Percentiles rank a stretch among this genome's conserved stretches.
phyloP scores from a whole-genome alignment of 2,888 invertebrate species.

The Vandiemenella viatica region DNA sequence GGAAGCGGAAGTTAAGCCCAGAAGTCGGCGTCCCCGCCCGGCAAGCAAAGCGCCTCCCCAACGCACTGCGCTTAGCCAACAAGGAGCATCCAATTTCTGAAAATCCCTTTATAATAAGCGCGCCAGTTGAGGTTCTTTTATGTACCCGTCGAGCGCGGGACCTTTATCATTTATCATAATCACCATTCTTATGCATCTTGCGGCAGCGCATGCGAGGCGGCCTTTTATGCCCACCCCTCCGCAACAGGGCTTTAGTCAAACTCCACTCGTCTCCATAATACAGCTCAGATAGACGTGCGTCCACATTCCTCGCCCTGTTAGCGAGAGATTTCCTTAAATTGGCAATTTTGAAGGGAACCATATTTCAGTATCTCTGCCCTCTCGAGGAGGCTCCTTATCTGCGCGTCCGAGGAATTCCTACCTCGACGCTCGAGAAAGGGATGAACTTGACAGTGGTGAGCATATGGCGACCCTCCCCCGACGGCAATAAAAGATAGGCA shows the following conservation, averaged over 20 bases:
- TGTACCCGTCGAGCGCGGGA: too few species aligned
- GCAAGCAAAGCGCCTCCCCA: too few species aligned
- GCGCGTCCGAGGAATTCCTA: background rate
- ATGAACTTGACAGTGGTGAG: background rate
- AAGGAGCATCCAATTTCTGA: constrained; percentile 11
- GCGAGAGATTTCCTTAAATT: constrained; percentile 17
- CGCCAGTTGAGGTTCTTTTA: background rate
- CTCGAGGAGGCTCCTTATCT: background rate
- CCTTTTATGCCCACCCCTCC: background rate
- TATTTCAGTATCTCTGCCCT: constrained; percentile 9
- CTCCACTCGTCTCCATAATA: constrained; percentile 4
- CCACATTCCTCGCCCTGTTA: constrained; percentile 10
- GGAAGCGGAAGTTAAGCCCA: background rate
- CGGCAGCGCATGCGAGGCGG: background rate
- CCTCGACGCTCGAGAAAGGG: background rate
- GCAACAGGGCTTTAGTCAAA: too few species aligned
- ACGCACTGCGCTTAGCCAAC: constrained; percentile 1
- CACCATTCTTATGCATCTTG: constrained; percentile 4
- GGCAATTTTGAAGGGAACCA: constrained; percentile 17
- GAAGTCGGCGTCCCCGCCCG: too few species aligned
- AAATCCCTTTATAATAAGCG: constrained; percentile 12
- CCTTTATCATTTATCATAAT: constrained; percentile 10
- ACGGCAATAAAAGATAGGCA: background rate
- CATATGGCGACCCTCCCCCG: background rate
- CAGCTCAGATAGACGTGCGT: background rate